Conservation (phyloP, 2,888 invertebrate genomes). For the Meloe dianella region DNA sequence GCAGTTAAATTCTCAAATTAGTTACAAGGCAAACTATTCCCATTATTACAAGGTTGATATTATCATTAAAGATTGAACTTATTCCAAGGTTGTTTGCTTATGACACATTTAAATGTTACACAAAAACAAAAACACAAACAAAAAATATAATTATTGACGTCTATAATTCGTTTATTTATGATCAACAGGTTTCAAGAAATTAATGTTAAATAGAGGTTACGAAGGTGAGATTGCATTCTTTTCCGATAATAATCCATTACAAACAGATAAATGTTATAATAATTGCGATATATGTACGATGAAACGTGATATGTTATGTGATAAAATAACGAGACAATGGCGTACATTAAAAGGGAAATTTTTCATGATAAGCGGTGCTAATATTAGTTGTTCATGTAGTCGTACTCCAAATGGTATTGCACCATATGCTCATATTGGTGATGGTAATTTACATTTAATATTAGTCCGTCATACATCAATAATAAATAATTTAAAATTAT, state of each 20-base stretch:
- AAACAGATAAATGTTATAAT: constrained; percentile 60
- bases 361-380: constrained; percentile 78
- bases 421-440: constrained; percentile 78
- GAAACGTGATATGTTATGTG: constrained; percentile 36
- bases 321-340: constrained; percentile 56
- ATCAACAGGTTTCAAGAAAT: constrained; percentile 70
- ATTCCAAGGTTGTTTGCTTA: too few species aligned
- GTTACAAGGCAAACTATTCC: too few species aligned
- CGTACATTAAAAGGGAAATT: constrained; percentile 73
- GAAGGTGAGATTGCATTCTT: constrained; percentile 68
- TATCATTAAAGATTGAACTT: too few species aligned
- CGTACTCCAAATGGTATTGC: constrained; percentile 79
- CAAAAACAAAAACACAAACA: too few species aligned
- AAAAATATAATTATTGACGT: too few species aligned
- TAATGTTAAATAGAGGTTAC: constrained; percentile 68
- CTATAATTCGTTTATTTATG: too few species aligned
- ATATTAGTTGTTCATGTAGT: constrained; percentile 77
- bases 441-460: constrained; percentile 79
- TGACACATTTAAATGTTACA: too few species aligned
- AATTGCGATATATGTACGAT: constrained; percentile 60
- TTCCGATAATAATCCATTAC: constrained; percentile 58
- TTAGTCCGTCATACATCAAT: constrained; percentile 75
- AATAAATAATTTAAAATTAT: constrained; percentile 72
- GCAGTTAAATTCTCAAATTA: too few species aligned
- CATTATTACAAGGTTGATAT: too few species aligned